Percentiles rank a stretch among this genome's conserved stretches.
Conservation (phyloP, 2,113 vertebrate genomes). For the Nesogale talazaci region DNA sequence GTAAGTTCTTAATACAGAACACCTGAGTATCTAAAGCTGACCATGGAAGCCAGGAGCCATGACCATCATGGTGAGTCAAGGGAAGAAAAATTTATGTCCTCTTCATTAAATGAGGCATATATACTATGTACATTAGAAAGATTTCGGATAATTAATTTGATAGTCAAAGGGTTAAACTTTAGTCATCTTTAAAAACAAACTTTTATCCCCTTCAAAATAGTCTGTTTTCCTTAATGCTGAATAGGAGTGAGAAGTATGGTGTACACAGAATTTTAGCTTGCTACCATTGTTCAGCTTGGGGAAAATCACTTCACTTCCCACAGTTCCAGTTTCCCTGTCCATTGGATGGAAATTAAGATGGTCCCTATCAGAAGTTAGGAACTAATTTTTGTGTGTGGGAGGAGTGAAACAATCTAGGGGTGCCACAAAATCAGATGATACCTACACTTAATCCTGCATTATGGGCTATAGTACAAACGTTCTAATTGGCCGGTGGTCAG, state of each 20-base stretch:
- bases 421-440: too few relatives aligned
- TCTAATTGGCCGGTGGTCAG: too few relatives aligned
- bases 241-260: background rate
- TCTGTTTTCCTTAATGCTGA: background rate
- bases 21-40: too few relatives aligned
- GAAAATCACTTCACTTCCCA: background rate
- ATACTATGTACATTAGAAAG: background rate
- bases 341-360: constrained; percentile 7
- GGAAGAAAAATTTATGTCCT: background rate
- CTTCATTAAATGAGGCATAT: background rate
- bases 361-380: background rate
- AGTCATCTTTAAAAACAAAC: constrained; percentile 13
- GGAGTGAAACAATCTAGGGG: too few relatives aligned
- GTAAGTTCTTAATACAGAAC: too few relatives aligned
- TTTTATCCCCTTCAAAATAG: background rate
- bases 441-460: too few relatives aligned
- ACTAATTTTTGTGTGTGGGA: background rate
- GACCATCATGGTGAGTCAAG: background rate
- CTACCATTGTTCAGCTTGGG: background rate
- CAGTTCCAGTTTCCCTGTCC: background rate
- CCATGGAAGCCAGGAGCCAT: background rate
- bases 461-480: too few relatives aligned
- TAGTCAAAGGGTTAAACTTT: constrained; percentile 26
- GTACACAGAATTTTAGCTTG: background rate
- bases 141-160: constrained; percentile 10